Conservation (phyloP, 2,113 vertebrate genomes). For the Heteronetta atricapilla region DNA sequence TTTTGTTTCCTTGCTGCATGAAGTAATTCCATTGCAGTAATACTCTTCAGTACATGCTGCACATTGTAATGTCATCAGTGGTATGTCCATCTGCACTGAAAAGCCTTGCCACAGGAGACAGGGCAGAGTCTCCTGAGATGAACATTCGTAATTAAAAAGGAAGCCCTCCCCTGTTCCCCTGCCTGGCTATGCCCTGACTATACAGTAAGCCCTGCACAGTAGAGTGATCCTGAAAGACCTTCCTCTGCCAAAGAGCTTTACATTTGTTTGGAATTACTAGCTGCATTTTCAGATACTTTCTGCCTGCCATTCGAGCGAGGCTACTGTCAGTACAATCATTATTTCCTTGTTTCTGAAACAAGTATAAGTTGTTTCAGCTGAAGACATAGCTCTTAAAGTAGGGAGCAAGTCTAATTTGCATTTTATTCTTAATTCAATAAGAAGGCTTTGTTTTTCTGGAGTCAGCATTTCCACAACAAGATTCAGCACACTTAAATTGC, state of each 20-base stretch:
- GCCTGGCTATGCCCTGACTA: slow-evolving; percentile 10
- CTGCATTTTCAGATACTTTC: slow-evolving; percentile 45
- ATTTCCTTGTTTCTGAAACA: neutral
- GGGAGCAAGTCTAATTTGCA: neutral
- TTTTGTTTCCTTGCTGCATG: slow-evolving; percentile 60
- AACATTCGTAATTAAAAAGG: slow-evolving; percentile 52
- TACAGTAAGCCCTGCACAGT: slow-evolving; percentile 43
- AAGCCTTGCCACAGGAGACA: slow-evolving; percentile 44
- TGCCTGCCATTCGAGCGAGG: slow-evolving; percentile 15
- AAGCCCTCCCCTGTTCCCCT: slow-evolving; percentile 39
- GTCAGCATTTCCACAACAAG: slow-evolving; percentile 56
- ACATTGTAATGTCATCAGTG: slow-evolving; percentile 32
- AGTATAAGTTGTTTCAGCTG: neutral
- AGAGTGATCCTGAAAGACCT: slow-evolving; percentile 24
- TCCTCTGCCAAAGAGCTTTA: slow-evolving; percentile 26
- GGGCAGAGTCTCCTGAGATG: slow-evolving; percentile 28
- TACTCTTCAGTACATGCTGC: slow-evolving; percentile 48
- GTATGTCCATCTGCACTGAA: slow-evolving; percentile 71
- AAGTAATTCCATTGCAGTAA: slow-evolving; percentile 63
- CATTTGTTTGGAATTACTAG: slow-evolving; percentile 4
- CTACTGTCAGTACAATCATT: neutral
- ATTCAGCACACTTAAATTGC: slow-evolving; percentile 54
- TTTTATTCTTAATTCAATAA: slow-evolving; percentile 50
- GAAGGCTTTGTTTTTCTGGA: slow-evolving; percentile 50
- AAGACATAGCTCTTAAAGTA: neutral